Base-by-base conservation (phyloP, 2,888 invertebrate genomes). In the Sylvicola fuscatus region DNA sequence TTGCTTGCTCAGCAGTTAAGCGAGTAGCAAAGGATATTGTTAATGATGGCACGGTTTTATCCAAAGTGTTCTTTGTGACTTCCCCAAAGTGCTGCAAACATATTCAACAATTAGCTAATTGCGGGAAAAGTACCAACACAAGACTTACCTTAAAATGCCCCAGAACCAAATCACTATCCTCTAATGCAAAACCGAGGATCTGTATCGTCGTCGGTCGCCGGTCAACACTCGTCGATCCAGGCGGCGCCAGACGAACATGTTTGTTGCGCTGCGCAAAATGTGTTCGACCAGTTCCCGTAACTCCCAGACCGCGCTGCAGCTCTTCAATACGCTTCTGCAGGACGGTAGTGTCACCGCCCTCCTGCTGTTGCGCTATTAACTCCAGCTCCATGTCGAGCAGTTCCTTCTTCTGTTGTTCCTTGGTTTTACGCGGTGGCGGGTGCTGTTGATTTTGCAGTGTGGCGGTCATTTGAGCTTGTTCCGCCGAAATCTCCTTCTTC, bases 341-440 rank as follows among this genome's bases (percentile, higher is more conserved):
- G 43, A 81, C 83, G 0, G 78, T 68, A 1, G 86, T 83, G 45
- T 92, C 90, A 37, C 76, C 81, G 0, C 90, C 90, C 50, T 69
- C 72, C 55, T 76, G 83, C 49, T 89, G 84, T 45, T 84, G 84
- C 2, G 80, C 82, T 47, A 89, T 83, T 42, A 92, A 62, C 52
- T 93, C 92, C 49, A 92, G 56, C 51, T 93, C 92, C 1, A 86
- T 81, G 50, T 92, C 92, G 8, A 92, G 62, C 35, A 92, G 72
- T 49, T 90, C 89, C 48, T 82, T 83, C 52, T 87, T 82, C 1
- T 82, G 74, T 48, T 83, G 82, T 48, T 82, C 81, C 43, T 77
- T 70, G 2, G 75, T 74, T 48, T 77, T 79, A 16, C 62, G 61
- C 1, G 65, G 62, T 37, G 61, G 53, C 13, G 53, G 49, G 34